Conservation (phyloP, 1,140 invertebrate species). For the Littorina saxatilis region DNA sequence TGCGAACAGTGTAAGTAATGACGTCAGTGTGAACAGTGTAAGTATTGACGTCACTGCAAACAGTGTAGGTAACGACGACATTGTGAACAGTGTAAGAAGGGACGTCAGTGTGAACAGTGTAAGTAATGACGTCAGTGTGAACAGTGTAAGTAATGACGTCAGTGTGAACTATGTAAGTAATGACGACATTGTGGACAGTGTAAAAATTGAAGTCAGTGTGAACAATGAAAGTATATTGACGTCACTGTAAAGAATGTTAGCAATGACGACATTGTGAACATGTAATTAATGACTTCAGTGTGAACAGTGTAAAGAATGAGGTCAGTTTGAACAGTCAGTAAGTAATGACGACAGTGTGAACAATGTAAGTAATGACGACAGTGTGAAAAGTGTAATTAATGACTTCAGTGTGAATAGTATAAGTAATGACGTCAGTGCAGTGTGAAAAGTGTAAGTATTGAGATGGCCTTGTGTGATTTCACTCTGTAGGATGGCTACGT, state of each 20-base stretch:
- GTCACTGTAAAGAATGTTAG: neutral
- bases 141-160: neutral
- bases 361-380: neutral
- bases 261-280: no score
- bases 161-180: neutral
- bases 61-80: neutral
- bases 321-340: no score
- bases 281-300: no score
- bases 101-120: neutral
- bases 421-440: no score
- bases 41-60: neutral
- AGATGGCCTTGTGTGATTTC: no score
- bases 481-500: no score
- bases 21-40: slow-evolving; percentile 28
- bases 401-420: no score
- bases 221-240: no score
- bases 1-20: neutral
- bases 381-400: neutral
- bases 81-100: slow-evolving; percentile 33
- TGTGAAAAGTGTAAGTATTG: no score
- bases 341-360: neutral
- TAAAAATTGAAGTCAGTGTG: no score
- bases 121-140: neutral
- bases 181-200: neutral
- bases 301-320: no score